phyloP scores from a whole-genome alignment of 2,888 invertebrate species.

The Himalopsyche anomala region DNA sequence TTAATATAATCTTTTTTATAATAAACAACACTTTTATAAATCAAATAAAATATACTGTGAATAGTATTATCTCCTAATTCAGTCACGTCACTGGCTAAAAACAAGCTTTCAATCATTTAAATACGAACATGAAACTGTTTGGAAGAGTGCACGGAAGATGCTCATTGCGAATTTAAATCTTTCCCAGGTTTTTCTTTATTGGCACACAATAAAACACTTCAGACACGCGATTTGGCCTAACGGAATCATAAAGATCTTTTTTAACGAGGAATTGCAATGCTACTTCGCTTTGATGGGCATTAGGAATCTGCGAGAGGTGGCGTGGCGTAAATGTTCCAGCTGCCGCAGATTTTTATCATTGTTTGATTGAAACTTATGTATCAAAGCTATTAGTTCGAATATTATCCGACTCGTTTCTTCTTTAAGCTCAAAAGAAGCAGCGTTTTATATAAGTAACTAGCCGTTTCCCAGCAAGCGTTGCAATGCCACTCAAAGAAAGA shows the following conservation, averaged over 20 bases:
- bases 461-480: no score
- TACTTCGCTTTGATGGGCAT: neutral
- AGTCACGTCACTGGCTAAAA: neutral
- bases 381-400: no score
- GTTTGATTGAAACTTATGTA: no score
- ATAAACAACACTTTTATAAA: no score
- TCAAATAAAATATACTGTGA: neutral
- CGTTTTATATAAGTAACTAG: no score
- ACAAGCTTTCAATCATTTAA: neutral
- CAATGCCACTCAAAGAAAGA: no score
- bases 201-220: neutral
- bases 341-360: neutral
- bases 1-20: neutral
- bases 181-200: neutral
- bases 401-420: no score
- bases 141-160: neutral
- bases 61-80: neutral
- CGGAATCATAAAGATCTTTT: conserved; percentile 19
- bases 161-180: conserved; percentile 1
- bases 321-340: neutral
- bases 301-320: neutral
- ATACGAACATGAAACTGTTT: neutral
- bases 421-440: no score
- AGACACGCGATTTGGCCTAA: conserved; percentile 2
- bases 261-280: conserved; percentile 3